Percentiles rank a stretch among this genome's conserved stretches.
These are phyloP conservation scores for Callitettix versicolor DNA, from an alignment of 1,140 invertebrate genomes.

Conservation along the genomic window DNA sequence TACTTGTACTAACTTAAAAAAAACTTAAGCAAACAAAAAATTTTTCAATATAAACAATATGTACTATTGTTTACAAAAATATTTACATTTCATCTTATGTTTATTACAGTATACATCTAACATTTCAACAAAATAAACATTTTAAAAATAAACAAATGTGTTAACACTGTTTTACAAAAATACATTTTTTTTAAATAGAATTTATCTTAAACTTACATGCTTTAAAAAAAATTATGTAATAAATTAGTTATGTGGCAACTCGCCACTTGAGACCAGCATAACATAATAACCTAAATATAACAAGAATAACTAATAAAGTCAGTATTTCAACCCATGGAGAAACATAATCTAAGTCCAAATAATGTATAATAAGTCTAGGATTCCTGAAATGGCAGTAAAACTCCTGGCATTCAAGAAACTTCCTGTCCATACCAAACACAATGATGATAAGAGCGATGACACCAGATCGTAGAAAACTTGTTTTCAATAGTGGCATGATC, in stretches of 20 bases:
- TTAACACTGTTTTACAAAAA: too few relatives aligned
- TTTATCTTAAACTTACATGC: too few relatives aligned
- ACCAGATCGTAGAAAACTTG: slow-evolving; percentile 48
- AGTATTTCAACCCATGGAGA: slow-evolving; percentile 20
- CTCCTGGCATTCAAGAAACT: slow-evolving; percentile 39
- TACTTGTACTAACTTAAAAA: too few relatives aligned
- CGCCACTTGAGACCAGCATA: slow-evolving; percentile 24
- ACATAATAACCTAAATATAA: slow-evolving; percentile 19
- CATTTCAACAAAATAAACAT: too few relatives aligned
- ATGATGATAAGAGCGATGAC: slow-evolving; percentile 46
- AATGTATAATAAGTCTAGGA: slow-evolving; percentile 25
- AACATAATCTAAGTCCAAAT: slow-evolving; percentile 21
- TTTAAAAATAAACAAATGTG: too few relatives aligned
- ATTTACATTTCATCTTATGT: too few relatives aligned
- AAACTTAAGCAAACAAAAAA: too few relatives aligned
- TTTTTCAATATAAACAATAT: too few relatives aligned
- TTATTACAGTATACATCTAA: too few relatives aligned
- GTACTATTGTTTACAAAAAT: too few relatives aligned
- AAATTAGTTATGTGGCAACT: slow-evolving; percentile 10
- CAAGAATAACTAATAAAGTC: slow-evolving; percentile 19
- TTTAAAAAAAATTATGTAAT: too few relatives aligned
- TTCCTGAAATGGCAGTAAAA: slow-evolving; percentile 27
- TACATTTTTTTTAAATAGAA: too few relatives aligned
- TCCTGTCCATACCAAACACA: slow-evolving; percentile 46
- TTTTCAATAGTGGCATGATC: slow-evolving; percentile 48